phyloP scores from a whole-genome alignment of 2,113 vertebrate genomes.

The Galeopterus variegatus region DNA sequence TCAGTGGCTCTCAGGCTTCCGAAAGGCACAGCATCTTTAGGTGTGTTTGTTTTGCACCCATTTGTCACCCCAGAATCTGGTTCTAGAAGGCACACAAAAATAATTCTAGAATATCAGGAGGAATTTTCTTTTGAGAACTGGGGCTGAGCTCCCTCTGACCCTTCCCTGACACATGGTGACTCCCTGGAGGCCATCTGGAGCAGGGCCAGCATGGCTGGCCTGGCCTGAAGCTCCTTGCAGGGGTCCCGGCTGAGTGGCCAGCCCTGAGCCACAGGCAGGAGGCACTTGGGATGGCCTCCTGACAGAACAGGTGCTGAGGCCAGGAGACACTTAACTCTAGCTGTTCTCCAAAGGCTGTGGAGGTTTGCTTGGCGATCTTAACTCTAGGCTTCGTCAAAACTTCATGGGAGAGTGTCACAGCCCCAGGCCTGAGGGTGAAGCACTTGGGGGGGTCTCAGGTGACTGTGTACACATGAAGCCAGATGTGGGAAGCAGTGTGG shows the following conservation, averaged over 20 bases:
- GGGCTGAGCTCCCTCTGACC: background rate
- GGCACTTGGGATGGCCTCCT: background rate
- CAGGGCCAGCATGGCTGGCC: background rate
- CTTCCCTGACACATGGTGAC: background rate
- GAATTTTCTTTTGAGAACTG: background rate
- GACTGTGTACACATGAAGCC: background rate
- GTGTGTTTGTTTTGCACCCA: background rate
- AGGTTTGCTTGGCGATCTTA: background rate
- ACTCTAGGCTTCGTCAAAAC: background rate
- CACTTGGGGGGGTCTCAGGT: background rate
- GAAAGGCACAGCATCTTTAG: constrained; percentile 34
- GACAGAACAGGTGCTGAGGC: background rate
- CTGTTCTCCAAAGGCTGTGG: background rate
- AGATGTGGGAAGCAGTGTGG: background rate
- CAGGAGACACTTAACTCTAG: background rate
- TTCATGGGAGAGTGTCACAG: background rate
- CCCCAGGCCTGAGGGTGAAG: background rate
- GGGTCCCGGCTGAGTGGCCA: background rate
- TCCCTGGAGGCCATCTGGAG: background rate
- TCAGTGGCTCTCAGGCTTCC: constrained; percentile 71
- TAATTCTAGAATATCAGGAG: background rate
- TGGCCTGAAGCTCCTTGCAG: background rate
- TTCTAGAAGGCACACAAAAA: background rate
- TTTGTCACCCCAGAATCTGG: background rate
- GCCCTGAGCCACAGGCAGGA: background rate